phyloP scores from a whole-genome alignment of 2,113 vertebrate genomes.

The Corvus moneduloides region DNA sequence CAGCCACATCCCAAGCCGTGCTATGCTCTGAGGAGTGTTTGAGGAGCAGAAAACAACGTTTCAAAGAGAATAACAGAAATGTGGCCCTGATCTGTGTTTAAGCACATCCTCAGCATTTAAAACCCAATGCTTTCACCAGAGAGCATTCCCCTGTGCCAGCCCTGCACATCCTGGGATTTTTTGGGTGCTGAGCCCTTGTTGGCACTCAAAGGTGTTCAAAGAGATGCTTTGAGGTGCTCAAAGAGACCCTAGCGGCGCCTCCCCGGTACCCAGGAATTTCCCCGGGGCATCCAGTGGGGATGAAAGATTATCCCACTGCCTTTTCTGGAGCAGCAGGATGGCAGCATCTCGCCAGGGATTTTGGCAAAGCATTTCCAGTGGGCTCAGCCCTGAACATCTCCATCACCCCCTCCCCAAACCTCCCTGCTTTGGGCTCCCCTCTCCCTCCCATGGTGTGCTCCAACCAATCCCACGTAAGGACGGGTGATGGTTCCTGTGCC shows the following conservation, averaged over 20 bases:
- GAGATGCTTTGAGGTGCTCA: neutral
- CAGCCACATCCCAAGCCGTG: neutral
- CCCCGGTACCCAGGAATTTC: neutral
- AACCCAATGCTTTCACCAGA: fast-evolving
- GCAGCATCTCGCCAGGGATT: neutral
- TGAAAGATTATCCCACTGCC: neutral
- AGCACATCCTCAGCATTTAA: neutral
- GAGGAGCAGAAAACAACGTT: neutral
- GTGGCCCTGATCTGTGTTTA: neutral
- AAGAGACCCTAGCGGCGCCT: neutral
- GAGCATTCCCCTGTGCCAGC: neutral
- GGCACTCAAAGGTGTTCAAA: neutral
- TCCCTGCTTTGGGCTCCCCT: neutral
- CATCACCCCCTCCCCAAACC: neutral
- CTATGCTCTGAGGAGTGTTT: fast-evolving
- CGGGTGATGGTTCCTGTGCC: fast-evolving
- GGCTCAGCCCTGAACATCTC: neutral
- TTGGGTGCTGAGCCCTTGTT: neutral
- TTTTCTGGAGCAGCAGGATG: neutral
- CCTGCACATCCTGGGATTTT: neutral
- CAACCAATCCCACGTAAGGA: neutral
- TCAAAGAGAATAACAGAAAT: neutral
- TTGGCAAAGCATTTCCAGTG: neutral
- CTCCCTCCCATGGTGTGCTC: neutral
- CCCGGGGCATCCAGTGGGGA: fast-evolving